Percentiles rank a stretch among this genome's conserved stretches.
phyloP scores from a whole-genome alignment of 2,113 vertebrate species.

The Artemisiospiza belli region DNA sequence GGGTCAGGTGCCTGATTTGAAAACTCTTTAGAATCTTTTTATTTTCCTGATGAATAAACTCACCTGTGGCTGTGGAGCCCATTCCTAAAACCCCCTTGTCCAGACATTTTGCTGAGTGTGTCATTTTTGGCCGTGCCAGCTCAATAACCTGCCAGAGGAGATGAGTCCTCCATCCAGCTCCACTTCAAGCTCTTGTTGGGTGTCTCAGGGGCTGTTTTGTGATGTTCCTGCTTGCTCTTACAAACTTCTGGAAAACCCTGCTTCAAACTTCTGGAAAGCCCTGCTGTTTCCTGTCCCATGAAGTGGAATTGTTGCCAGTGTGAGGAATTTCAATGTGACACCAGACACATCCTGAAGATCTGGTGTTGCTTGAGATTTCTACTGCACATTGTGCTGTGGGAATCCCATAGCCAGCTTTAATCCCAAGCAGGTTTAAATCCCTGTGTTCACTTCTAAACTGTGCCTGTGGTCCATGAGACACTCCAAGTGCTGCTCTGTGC shows the following conservation, averaged over 20 bases:
- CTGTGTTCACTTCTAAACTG: neutral
- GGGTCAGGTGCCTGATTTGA: neutral
- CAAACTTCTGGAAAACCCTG: neutral
- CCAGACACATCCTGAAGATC: neutral
- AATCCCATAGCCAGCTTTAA: neutral
- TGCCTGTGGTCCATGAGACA: fast-evolving
- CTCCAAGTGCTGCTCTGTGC: fast-evolving
- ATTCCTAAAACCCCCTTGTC: neutral
- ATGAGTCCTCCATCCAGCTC: fast-evolving
- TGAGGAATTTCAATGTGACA: neutral
- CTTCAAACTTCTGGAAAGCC: neutral
- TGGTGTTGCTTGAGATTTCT: neutral
- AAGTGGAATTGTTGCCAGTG: neutral
- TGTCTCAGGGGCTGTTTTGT: neutral
- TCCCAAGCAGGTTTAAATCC: neutral
- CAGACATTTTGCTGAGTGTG: neutral
- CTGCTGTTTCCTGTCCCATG: neutral
- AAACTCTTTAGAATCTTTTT: neutral
- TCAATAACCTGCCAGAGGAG: neutral
- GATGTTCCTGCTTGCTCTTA: neutral
- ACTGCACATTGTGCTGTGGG: fast-evolving
- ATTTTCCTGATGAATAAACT: neutral
- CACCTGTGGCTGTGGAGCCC: neutral
- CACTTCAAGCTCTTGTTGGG: neutral
- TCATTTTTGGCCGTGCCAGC: fast-evolving